These are phyloP conservation scores for Eilema caniola DNA, from an alignment of 2,888 invertebrate genomes.

Conservation along the genomic window DNA sequence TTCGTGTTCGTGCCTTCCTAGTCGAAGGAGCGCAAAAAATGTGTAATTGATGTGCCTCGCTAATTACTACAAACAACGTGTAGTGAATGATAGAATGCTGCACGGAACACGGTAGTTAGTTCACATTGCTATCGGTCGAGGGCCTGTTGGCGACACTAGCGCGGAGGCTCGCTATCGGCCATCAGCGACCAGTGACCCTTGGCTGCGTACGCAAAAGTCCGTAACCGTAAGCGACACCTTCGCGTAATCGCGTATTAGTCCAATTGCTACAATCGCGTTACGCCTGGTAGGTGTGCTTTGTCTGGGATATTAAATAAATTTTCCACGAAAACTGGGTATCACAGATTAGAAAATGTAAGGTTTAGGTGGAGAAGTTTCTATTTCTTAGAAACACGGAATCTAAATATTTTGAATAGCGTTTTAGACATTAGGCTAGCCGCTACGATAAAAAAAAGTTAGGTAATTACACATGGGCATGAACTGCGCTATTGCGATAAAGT, in stretches of 20 bases:
- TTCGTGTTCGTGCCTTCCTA: constrained; percentile 13
- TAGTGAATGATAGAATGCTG: constrained; percentile 5
- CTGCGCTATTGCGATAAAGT: too few species aligned
- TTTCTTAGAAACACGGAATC: too few species aligned
- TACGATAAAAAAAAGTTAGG: too few species aligned
- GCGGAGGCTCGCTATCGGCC: background rate
- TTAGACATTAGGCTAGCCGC: too few species aligned
- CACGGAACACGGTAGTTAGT: background rate
- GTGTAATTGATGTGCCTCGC: constrained; percentile 14
- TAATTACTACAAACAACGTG: constrained; percentile 11
- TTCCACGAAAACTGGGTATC: background rate
- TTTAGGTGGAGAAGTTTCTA: background rate
- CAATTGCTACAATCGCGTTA: background rate
- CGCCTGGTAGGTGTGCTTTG: background rate
- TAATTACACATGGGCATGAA: too few species aligned
- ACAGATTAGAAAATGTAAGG: background rate
- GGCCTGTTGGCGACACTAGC: background rate
- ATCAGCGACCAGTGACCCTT: background rate
- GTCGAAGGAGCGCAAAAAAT: background rate
- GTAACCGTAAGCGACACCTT: background rate
- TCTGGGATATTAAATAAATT: background rate
- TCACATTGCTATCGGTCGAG: constrained; percentile 15
- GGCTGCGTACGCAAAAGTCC: background rate
- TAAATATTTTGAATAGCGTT: too few species aligned
- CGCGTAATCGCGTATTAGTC: background rate